Evolutionary conservation across 2,113 vertebrate species (phyloP).

Genomic region (Ictalurus punctatus): DNA sequence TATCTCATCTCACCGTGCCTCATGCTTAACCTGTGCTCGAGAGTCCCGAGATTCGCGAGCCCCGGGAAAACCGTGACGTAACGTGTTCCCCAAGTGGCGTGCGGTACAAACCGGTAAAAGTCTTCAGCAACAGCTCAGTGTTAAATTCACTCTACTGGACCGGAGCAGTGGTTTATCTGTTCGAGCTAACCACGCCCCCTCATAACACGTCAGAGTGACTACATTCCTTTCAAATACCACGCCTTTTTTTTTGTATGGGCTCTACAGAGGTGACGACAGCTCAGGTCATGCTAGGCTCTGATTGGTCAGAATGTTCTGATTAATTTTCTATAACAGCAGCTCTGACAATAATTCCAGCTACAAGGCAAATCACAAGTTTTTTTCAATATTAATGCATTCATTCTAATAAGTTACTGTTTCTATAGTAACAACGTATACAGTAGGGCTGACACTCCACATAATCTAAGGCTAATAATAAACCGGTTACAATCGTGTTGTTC

Average conservation of each 20-base stretch:
- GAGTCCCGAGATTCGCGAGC: background rate
- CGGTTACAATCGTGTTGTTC: too few species aligned
- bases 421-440: too few species aligned
- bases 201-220: background rate
- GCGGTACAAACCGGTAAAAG: background rate
- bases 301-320: too few species aligned
- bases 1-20: background rate
- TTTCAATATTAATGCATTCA: too few species aligned
- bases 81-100: background rate
- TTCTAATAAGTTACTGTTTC: background rate
- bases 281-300: background rate
- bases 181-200: background rate
- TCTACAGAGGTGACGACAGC: background rate
- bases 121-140: background rate
- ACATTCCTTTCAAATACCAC: background rate
- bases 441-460: too few species aligned
- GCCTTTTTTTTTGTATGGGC: background rate
- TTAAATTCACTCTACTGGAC: background rate
- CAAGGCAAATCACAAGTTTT: too few species aligned
- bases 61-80: background rate
- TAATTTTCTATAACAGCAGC: too few species aligned
- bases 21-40: background rate
- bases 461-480: too few species aligned
- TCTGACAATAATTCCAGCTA: too few species aligned
- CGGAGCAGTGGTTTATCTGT: background rate